phyloP scores from a whole-genome alignment of 2,888 invertebrate genomes.

The Malachius bipustulatus region DNA sequence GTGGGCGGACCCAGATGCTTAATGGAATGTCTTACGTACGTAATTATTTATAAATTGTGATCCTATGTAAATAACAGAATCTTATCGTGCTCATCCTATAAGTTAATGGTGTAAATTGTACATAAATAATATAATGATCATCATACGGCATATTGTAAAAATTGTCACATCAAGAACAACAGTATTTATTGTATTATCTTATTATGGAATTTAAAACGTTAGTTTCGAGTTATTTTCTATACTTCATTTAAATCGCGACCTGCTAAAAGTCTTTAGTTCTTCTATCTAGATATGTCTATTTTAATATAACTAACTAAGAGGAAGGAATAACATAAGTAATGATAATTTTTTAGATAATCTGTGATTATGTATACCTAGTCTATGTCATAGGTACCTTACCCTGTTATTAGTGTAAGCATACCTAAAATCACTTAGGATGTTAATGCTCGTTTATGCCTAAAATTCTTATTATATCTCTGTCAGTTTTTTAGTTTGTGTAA shows the following conservation, averaged over 20 bases:
- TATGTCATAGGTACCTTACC: slow-evolving; percentile 1
- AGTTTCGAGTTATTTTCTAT: no score
- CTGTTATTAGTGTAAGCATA: slow-evolving; percentile 20
- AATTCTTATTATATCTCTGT: no score
- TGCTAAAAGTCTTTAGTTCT: no score
- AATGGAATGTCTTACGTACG: slow-evolving; percentile 30
- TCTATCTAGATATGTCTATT: not conserved
- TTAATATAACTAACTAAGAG: slow-evolving; percentile 1
- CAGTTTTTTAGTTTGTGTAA: no score
- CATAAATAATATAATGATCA: no score
- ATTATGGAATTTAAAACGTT: no score
- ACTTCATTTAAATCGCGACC: no score
- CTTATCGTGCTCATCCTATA: slow-evolving; percentile 11
- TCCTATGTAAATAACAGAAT: slow-evolving; percentile 33
- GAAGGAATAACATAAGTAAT: not conserved
- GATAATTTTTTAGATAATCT: slow-evolving; percentile 27
- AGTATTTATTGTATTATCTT: no score
- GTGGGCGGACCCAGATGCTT: slow-evolving; percentile 2
- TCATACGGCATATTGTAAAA: no score
- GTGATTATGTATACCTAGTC: slow-evolving; percentile 32
- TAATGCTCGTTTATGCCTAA: no score
- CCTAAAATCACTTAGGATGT: slow-evolving; percentile 22
- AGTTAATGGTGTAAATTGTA: slow-evolving; percentile 16
- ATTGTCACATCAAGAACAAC: slow-evolving; percentile 1
- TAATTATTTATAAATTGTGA: slow-evolving; percentile 37